phyloP scores from a whole-genome alignment of 2,888 invertebrate genomes.

The Heliconius charithonia region DNA sequence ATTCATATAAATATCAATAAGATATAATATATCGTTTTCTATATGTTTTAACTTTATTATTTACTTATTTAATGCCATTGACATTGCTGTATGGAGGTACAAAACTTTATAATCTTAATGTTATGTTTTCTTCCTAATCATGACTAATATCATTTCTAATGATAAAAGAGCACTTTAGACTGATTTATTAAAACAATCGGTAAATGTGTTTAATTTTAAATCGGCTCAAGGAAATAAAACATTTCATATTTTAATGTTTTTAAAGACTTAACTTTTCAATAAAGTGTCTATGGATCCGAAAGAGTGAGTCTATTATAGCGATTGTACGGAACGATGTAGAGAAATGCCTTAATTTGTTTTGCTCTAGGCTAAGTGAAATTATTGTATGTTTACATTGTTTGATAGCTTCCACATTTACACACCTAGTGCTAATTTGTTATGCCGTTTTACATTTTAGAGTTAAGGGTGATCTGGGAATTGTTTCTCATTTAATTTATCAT shows the following conservation, averaged over 20 bases:
- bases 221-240: too few relatives aligned
- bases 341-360: constrained; percentile 81
- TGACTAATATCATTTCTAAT: too few relatives aligned
- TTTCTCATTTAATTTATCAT: constrained; percentile 2
- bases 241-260: background rate
- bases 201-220: background rate
- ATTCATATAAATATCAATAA: background rate
- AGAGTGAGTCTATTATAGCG: constrained; percentile 54
- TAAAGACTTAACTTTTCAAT: constrained; percentile 44
- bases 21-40: background rate
- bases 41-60: too few relatives aligned
- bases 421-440: constrained; percentile 37
- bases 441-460: constrained; percentile 6
- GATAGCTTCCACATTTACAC: constrained; percentile 55
- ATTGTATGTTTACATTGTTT: constrained; percentile 71
- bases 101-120: too few relatives aligned
- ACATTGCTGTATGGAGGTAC: too few relatives aligned
- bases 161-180: background rate
- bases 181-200: background rate
- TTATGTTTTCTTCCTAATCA: too few relatives aligned
- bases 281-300: constrained; percentile 51
- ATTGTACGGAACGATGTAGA: constrained; percentile 66
- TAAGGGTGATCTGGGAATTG: background rate
- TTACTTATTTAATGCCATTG: too few relatives aligned
- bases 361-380: constrained; percentile 75